Evolutionary conservation across 2,888 invertebrate species (phyloP).

Genomic region (Graphium colonna): DNA sequence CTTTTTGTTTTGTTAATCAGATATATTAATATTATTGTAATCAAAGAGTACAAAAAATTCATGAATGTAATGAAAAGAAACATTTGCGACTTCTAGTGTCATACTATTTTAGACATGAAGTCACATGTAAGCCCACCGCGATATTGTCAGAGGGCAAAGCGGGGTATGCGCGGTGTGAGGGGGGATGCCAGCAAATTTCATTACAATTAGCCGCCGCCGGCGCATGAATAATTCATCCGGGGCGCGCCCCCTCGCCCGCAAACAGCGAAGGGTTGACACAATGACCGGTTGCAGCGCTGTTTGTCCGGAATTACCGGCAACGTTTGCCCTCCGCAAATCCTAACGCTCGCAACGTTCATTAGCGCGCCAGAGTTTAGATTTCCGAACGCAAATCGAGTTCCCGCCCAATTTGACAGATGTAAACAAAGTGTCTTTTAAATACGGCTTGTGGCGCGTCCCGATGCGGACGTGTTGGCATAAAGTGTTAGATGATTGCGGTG

Average conservation of each 20-base stretch:
- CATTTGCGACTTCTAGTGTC: too few species aligned
- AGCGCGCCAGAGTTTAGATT: conserved; percentile 35
- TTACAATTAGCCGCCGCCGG: conserved; percentile 74
- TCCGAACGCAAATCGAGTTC: conserved; percentile 7
- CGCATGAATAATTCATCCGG: conserved; percentile 71
- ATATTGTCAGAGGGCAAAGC: neutral
- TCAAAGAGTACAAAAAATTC: too few species aligned
- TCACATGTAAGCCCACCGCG: conserved; percentile 33
- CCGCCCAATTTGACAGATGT: neutral
- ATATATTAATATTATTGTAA: too few species aligned
- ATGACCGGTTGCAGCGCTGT: conserved; percentile 52
- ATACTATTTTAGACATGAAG: too few species aligned
- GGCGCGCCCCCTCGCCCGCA: conserved; percentile 54
- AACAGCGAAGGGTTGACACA: conserved; percentile 70
- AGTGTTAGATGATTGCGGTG: too few species aligned
- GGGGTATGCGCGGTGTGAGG: conserved; percentile 21
- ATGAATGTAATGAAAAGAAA: too few species aligned
- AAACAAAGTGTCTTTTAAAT: neutral
- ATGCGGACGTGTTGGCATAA: too few species aligned
- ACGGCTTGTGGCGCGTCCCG: too few species aligned
- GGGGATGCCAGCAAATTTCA: conserved; percentile 67
- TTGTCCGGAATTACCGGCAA: conserved; percentile 49
- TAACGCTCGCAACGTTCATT: conserved; percentile 42
- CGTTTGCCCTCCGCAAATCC: conserved; percentile 42
- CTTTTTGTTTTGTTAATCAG: too few species aligned